Base-by-base conservation (phyloP, 2,888 invertebrate species). In the Drosophila falleni region DNA sequence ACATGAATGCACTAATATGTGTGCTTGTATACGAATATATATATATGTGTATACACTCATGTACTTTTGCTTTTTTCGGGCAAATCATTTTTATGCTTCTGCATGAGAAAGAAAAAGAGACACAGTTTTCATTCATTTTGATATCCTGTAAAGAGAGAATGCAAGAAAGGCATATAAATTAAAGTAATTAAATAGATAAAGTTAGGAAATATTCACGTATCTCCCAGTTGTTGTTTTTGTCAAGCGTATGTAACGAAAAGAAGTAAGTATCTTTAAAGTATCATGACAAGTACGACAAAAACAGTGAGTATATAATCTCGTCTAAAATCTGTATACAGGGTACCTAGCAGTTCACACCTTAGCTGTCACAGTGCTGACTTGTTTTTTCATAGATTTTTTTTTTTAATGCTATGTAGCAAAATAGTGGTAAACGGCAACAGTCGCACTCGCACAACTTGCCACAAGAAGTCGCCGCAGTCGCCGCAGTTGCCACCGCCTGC, bases 31-130 rank as follows among this genome's bases (percentile, higher is more conserved):
- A 26, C 46, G 15, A 33, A 19, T 44, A 9, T n/a, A 19, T 35
- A 47, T 55, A 26, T 35, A 16, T 70, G 5, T n/a, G 10, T 49
- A 44, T 39, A 71, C 42, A 42, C 63, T 62, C 65, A 54, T 63
- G 46, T 63, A 50, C 49, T 66, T 41, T 65, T 67, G 41, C 49
- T 70, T 65, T 80, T 72, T 84, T 84, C 58, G 70, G 72, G 66
- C 75, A 76, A 85, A 81, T 54, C 80, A 85, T 84, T 87, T 87
- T 85, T 77, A 79, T 77, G 74, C 79, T 77, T 78, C 72, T 75
- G 68, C 74, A 69, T 58, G 70, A 51, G 64, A 61, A 64, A 59
- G 49, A 73, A 72, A 76, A 73, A 69, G 73, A 81, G 74, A 76
- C 69, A 80, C 78, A 71, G 78, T 74, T 74, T 76, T 79, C 80